Conservation (phyloP, 2,113 vertebrate species). For the Pithys albifrons region DNA sequence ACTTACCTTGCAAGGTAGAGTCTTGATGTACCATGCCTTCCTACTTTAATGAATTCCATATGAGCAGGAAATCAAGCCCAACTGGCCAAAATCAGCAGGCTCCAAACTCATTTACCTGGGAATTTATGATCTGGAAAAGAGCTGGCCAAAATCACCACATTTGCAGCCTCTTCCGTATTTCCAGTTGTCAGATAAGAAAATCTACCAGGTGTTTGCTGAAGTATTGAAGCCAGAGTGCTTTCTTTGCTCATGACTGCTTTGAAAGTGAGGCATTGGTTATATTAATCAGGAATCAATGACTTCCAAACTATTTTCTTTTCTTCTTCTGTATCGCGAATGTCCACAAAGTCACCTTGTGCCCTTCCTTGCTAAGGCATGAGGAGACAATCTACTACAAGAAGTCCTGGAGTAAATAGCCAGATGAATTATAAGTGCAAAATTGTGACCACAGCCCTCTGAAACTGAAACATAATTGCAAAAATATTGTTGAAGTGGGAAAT, state of each 20-base stretch:
- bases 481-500: background rate
- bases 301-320: background rate
- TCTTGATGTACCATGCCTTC: background rate
- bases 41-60: background rate
- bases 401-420: background rate
- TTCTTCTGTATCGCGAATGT: background rate
- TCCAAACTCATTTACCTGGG: background rate
- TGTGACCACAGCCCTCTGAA: background rate
- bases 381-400: background rate
- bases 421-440: background rate
- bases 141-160: background rate
- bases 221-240: rapidly evolving
- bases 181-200: background rate
- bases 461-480: background rate
- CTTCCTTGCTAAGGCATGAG: background rate
- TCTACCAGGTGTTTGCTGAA: background rate
- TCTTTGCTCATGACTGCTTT: background rate
- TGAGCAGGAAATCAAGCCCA: background rate
- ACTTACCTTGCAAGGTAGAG: background rate
- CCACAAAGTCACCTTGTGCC: background rate
- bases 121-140: background rate
- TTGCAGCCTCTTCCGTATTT: background rate
- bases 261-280: background rate
- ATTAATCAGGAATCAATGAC: background rate
- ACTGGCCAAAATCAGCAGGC: background rate